phyloP scores from a whole-genome alignment of 1,140 invertebrate species.

The Drosophila busckii region DNA sequence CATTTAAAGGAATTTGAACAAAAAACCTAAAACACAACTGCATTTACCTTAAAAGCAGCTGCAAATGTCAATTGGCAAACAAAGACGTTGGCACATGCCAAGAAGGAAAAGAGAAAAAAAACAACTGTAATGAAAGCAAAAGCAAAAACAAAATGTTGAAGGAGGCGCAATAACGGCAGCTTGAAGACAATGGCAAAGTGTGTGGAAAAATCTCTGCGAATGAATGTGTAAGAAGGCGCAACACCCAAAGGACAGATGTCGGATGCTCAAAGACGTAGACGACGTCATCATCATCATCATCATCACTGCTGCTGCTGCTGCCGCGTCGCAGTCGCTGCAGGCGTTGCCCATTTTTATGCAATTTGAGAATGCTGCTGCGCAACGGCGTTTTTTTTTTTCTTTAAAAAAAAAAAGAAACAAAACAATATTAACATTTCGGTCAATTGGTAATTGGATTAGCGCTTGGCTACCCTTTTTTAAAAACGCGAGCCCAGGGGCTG shows the following conservation, averaged over 20 bases:
- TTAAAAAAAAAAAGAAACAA: not conserved
- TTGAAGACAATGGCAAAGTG: constrained; percentile 49
- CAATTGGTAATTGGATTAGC: constrained; percentile 66
- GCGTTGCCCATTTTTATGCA: constrained; percentile 28
- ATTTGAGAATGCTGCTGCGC: constrained; percentile 4
- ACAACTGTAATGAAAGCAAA: constrained; percentile 5
- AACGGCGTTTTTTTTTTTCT: not conserved
- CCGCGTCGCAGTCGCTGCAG: not conserved
- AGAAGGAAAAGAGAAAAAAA: constrained; percentile 26
- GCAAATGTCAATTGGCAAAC: constrained; percentile 40
- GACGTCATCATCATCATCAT: constrained; percentile 16
- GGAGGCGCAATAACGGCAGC: constrained; percentile 30
- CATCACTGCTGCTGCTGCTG: not conserved
- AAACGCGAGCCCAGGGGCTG: constrained; percentile 9
- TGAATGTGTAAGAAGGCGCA: too few relatives aligned
- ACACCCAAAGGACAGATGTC: constrained; percentile 67
- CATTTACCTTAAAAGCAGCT: constrained; percentile 12
- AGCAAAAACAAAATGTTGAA: constrained; percentile 9
- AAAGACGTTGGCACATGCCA: constrained; percentile 49
- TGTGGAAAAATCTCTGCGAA: constrained; percentile 56
- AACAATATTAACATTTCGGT: constrained; percentile 43
- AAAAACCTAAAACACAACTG: constrained; percentile 25
- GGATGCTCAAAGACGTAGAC: not conserved
- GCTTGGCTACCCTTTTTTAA: not conserved
- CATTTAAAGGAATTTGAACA: constrained; percentile 44